A percentile compares a stretch with the other conserved stretches of the same genome.
Conservation (phyloP, 2,888 invertebrate species). For the Cephalotes varians region DNA sequence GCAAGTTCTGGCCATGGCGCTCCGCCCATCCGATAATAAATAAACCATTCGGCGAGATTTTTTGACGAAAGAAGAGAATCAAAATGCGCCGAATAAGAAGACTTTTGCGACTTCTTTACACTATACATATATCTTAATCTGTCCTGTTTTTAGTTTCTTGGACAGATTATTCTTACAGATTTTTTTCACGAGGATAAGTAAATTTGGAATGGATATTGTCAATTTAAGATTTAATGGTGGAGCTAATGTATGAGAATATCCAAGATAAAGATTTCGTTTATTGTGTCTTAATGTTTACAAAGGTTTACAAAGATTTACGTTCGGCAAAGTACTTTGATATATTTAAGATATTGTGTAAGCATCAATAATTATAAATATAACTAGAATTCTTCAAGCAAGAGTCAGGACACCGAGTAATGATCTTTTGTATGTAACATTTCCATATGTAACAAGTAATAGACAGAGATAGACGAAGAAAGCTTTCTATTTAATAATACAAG, state of each 20-base stretch:
- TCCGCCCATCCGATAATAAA: constrained; percentile 69
- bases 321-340: constrained; percentile 7
- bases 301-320: too few species aligned
- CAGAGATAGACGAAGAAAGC: too few species aligned
- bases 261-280: neutral
- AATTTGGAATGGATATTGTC: neutral
- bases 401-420: too few species aligned
- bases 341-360: neutral
- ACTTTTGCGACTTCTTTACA: neutral
- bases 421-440: too few species aligned
- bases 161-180: neutral
- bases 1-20: constrained; percentile 78
- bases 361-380: neutral
- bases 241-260: neutral
- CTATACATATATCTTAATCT: neutral
- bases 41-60: neutral
- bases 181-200: neutral
- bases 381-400: too few species aligned
- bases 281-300: neutral
- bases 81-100: too few species aligned
- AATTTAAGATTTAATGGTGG: neutral
- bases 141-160: neutral
- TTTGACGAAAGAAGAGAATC: neutral
- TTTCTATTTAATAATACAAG: too few species aligned
- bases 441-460: too few species aligned